Evolutionary conservation across 2,113 vertebrate genomes (phyloP).

Genomic region (Aldabrachelys gigantea): DNA sequence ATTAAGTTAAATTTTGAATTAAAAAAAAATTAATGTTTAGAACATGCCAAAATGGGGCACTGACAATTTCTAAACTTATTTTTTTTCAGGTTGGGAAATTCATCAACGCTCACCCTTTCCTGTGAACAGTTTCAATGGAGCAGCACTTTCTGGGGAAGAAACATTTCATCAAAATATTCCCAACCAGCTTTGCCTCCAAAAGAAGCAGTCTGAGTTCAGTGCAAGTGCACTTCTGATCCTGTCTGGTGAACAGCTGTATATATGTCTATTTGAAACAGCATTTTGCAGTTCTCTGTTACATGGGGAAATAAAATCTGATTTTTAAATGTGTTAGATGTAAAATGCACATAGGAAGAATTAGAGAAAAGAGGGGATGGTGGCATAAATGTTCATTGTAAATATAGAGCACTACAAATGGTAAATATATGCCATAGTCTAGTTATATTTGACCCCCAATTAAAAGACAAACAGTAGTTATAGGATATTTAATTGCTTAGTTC

Average conservation of each 20-base stretch:
- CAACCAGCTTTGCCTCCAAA: not conserved
- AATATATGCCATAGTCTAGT: not conserved
- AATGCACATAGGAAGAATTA: not conserved
- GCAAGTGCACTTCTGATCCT: not conserved
- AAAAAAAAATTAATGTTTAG: not conserved
- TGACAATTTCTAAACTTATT: not conserved
- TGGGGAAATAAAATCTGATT: not conserved
- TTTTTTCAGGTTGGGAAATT: not conserved
- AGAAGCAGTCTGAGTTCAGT: not conserved
- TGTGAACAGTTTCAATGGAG: not conserved
- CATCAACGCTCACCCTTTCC: not conserved
- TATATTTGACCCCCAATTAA: not conserved
- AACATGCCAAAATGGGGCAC: not conserved
- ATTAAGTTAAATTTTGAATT: not conserved
- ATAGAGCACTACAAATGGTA: not conserved
- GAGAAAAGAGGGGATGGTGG: accelerated
- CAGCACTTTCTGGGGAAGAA: not conserved
- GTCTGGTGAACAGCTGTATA: not conserved
- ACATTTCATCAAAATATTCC: not conserved
- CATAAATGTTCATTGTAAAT: not conserved
- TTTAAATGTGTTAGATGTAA: not conserved
- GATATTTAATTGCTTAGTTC: not conserved
- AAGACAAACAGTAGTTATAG: not conserved
- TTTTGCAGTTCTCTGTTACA: not conserved
- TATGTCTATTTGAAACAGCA: not conserved